Evolutionary conservation across 2,797 vertebrate genomes (phyloP).

Genomic region (Xiphophorus birchmanni): DNA sequence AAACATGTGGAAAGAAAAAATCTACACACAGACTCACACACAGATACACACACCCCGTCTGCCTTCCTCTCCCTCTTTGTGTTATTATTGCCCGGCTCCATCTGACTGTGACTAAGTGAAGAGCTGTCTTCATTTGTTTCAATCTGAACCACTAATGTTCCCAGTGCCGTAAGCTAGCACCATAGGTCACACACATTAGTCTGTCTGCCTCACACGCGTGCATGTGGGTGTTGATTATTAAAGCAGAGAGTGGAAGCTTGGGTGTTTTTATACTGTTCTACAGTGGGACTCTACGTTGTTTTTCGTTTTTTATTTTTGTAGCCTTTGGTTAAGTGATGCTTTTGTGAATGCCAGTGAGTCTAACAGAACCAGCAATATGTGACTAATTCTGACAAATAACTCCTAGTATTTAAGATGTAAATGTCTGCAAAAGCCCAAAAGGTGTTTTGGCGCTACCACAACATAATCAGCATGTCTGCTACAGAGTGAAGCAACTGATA

Average conservation of each 20-base stretch:
- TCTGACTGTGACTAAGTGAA: conserved; percentile 78
- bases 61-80: conserved; percentile 42
- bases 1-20: background rate
- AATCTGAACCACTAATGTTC: conserved; percentile 77
- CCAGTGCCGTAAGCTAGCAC: conserved; percentile 70
- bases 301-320: background rate
- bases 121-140: conserved; percentile 79
- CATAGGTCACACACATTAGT: conserved; percentile 75
- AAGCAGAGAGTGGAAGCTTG: conserved; percentile 28
- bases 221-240: conserved; percentile 28
- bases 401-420: conserved; percentile 1
- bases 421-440: background rate
- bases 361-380: background rate
- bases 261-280: conserved; percentile 23
- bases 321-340: conserved; percentile 4
- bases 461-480: background rate
- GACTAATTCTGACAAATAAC: background rate
- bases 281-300: conserved; percentile 3
- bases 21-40: background rate
- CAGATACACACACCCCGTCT: background rate
- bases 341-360: conserved; percentile 1
- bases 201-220: conserved; percentile 34
- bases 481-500: background rate
- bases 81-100: conserved; percentile 73
- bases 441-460: background rate